phyloP scores from a whole-genome alignment of 2,797 vertebrate species.

The Falco peregrinus region DNA sequence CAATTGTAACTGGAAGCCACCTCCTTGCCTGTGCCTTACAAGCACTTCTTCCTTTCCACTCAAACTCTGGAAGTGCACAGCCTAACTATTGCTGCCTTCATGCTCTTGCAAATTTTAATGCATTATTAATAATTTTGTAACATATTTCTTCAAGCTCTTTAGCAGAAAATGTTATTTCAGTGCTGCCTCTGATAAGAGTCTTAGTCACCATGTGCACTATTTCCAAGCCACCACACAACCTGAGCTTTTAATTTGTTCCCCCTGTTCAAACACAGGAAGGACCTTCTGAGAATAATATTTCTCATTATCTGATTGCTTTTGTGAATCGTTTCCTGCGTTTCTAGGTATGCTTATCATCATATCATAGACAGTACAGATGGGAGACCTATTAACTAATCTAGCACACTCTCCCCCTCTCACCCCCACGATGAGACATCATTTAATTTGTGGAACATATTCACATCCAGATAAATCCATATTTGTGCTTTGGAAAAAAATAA shows the following conservation, averaged over 20 bases:
- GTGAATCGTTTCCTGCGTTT: slow-evolving; percentile 56
- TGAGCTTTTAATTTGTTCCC: slow-evolving; percentile 64
- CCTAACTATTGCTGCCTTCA: slow-evolving; percentile 48
- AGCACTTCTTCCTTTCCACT: slow-evolving; percentile 34
- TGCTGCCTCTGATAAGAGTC: slow-evolving; percentile 55
- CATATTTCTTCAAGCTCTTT: slow-evolving; percentile 68
- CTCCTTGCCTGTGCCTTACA: not conserved
- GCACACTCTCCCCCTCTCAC: not conserved
- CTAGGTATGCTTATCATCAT: slow-evolving; percentile 62
- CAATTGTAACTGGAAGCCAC: slow-evolving; percentile 16
- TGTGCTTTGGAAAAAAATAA: slow-evolving; percentile 25
- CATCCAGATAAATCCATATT: not conserved
- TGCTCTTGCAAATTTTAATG: slow-evolving; percentile 63
- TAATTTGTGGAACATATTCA: slow-evolving; percentile 12
- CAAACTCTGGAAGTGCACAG: slow-evolving; percentile 10
- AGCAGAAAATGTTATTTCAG: slow-evolving; percentile 67
- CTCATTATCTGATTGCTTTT: slow-evolving; percentile 68
- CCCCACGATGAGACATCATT: not conserved
- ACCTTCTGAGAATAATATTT: slow-evolving; percentile 71
- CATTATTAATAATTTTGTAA: slow-evolving; percentile 74
- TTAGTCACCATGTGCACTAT: slow-evolving; percentile 52
- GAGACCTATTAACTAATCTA: slow-evolving; percentile 54
- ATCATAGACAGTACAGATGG: slow-evolving; percentile 40
- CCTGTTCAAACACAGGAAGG: slow-evolving; percentile 61
- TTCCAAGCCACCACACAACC: slow-evolving; percentile 58